These are phyloP conservation scores for Gopherus flavomarginatus DNA, from an alignment of 2,113 vertebrate genomes.

Conservation along the genomic window DNA sequence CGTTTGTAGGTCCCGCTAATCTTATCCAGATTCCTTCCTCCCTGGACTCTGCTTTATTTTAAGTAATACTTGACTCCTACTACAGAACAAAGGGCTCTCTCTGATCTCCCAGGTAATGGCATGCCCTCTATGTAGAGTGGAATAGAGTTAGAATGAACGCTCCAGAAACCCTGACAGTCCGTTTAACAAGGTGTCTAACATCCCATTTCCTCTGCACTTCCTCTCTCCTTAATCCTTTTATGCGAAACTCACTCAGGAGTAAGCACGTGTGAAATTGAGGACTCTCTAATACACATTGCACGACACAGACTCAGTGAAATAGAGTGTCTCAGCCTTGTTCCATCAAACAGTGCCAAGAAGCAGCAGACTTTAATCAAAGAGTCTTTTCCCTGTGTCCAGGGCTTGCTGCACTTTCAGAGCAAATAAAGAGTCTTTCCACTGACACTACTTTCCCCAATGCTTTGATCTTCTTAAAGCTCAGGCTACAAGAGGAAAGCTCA, in stretches of 20 bases:
- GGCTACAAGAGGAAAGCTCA: background rate
- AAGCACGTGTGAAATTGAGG: constrained; percentile 99
- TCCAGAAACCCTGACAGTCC: constrained; percentile 89
- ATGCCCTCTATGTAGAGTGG: constrained; percentile 80
- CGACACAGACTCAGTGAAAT: constrained; percentile 77
- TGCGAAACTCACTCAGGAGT: constrained; percentile 95
- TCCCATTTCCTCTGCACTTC: constrained; percentile 93
- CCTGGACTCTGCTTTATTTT: background rate
- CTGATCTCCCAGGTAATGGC: constrained; percentile 81
- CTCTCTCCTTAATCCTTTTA: constrained; percentile 96
- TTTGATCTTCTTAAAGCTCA: background rate
- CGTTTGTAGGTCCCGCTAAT: constrained; percentile 21
- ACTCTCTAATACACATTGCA: constrained; percentile 90
- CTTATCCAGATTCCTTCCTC: background rate
- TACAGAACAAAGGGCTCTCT: constrained; percentile 60
- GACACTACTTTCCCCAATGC: background rate
- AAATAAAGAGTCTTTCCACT: constrained; percentile 27
- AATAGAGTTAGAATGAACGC: constrained; percentile 91
- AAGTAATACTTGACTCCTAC: constrained; percentile 58
- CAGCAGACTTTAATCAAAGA: constrained; percentile 75
- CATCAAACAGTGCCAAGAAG: constrained; percentile 75
- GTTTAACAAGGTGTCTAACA: constrained; percentile 95
- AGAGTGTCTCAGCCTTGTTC: constrained; percentile 77
- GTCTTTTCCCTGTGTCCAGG: constrained; percentile 66
- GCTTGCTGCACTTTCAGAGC: constrained; percentile 44